Evolutionary conservation across 2,888 invertebrate species (phyloP), one percentile per base, ranked within the genome.

Genomic region (Alsophila aescularia): DNA sequence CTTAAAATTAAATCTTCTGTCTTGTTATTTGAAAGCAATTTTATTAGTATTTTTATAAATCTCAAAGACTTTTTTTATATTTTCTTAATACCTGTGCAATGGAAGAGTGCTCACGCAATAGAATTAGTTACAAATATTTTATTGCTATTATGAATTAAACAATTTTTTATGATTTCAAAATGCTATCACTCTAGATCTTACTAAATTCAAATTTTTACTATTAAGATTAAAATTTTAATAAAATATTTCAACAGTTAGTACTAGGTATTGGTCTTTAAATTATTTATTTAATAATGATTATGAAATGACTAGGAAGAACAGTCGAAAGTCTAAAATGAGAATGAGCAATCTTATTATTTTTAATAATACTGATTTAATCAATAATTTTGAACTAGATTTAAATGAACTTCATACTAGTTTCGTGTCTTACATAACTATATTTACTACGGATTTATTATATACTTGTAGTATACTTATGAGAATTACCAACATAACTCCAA

Each of bases 231-330:
- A 71, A 69, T 69, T 77, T 81, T 84, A 83, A 64, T 84, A 82
- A 84, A 84, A 84, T 83, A 83, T 75, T 84, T 69, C 85, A 82
- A 87, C 81, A 76, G 66, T 77, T n/a, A n/a, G n/a, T n/a, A n/a
- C n/a, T n/a, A n/a, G 74, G 83, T 87, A 87, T 90, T 90, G 90
- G 90, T 90, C 90, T 78, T 87, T 86, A 85, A 87, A 83, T 86
- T 80, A 78, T 79, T 77, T 75, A 75, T 64, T 24, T 18, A 18
- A 24, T 74, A 66, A 71, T 72, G 69, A 69, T 59, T 75, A 72
- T 69, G 81, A 77, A 81, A 74, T 82, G 73, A 79, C 71, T 79
- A 83, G 79, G 82, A 77, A 81, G 82, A 83, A 70, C 73, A 70
- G 78, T 68, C 73, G 74, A 73, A 72, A 57, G 32, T 55, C 50